phyloP scores from a whole-genome alignment of 1,140 invertebrate genomes.

The Mercenaria mercenaria region DNA sequence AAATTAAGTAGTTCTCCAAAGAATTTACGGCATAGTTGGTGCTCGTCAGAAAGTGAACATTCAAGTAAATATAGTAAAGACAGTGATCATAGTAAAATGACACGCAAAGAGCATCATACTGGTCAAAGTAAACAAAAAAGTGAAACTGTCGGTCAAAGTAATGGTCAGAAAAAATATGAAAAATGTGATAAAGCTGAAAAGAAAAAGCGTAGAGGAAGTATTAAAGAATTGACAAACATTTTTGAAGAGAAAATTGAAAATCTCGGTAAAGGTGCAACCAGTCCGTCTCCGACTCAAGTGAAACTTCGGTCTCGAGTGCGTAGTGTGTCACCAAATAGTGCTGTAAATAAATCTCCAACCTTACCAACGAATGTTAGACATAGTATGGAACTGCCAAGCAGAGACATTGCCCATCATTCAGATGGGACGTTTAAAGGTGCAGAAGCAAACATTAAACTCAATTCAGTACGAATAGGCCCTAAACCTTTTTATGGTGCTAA shows the following conservation, averaged over 20 bases:
- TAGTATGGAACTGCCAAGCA: conserved; percentile 78
- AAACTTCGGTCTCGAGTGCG: conserved; percentile 53
- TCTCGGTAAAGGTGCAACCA: conserved; percentile 44
- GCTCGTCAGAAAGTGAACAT: neutral
- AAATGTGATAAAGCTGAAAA: conserved; percentile 61
- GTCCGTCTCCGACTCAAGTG: conserved; percentile 56
- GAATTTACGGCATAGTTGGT: conserved; percentile 21
- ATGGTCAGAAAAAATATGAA: conserved; percentile 28
- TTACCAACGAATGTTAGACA: conserved; percentile 69
- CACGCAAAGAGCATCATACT: neutral
- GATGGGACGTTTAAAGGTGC: conserved; percentile 6
- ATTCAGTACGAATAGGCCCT: conserved; percentile 80
- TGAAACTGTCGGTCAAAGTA: neutral
- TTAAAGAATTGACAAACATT: conserved; percentile 81
- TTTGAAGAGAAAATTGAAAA: conserved; percentile 77
- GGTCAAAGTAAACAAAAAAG: neutral
- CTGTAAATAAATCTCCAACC: conserved; percentile 43
- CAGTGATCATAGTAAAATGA: neutral
- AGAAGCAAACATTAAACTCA: conserved; percentile 66
- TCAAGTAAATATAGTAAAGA: conserved; percentile 12
- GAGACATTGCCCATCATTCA: neutral
- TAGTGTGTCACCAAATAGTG: conserved; percentile 65
- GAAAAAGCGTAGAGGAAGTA: conserved; percentile 80
- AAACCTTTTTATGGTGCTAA: conserved; percentile 83
- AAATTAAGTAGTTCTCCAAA: conserved; percentile 16